A percentile compares a stretch with the other conserved stretches of the same genome.
These are phyloP conservation scores for Pantherophis alleghaniensis DNA, from an alignment of 2,797 vertebrate species.

Conservation along the genomic window DNA sequence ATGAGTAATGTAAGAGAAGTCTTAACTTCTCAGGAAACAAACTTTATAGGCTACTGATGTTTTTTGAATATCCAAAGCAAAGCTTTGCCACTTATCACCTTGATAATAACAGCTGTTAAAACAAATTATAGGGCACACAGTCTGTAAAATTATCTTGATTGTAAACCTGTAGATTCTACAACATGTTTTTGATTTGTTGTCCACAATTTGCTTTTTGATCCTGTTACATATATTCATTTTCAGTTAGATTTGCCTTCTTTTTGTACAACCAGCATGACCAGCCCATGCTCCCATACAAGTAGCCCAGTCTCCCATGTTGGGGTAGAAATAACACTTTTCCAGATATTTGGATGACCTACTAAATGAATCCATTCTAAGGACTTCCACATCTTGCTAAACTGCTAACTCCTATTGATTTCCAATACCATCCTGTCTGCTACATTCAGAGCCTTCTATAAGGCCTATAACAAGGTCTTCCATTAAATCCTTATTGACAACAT, in stretches of 20 bases:
- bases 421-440: neutral
- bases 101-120: neutral
- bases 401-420: neutral
- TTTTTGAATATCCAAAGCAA: neutral
- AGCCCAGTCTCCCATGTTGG: neutral
- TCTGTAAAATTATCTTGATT: neutral
- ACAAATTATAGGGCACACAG: neutral
- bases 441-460: neutral
- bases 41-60: neutral
- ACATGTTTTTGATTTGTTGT: neutral
- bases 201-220: neutral
- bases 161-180: neutral
- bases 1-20: neutral
- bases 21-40: neutral
- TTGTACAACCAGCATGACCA: neutral
- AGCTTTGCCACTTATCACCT: neutral
- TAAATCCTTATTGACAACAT: neutral
- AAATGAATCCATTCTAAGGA: neutral
- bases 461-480: neutral
- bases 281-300: neutral
- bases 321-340: neutral
- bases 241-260: neutral
- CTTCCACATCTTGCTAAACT: neutral
- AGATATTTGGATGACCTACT: neutral
- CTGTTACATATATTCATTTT: neutral